Evolutionary conservation across 2,888 invertebrate species (phyloP).

Genomic region (Phasia obesa): DNA sequence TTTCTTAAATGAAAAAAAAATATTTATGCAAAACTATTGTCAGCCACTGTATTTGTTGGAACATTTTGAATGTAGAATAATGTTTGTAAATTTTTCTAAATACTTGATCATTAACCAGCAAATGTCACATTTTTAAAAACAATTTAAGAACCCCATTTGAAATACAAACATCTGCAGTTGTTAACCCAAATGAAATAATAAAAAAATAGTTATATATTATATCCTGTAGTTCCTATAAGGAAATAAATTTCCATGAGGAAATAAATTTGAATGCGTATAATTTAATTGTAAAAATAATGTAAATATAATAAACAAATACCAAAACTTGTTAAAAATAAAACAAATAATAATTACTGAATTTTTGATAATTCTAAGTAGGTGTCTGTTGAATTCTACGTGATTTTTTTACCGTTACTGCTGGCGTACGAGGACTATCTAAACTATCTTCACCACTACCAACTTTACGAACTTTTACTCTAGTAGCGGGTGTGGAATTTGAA

Average conservation of each 20-base stretch:
- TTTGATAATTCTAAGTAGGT: constrained; percentile 11
- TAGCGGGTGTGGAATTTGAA: constrained; percentile 74
- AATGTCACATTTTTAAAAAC: too few relatives aligned
- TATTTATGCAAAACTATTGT: too few relatives aligned
- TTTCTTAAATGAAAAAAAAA: too few relatives aligned
- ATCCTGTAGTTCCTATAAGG: too few relatives aligned
- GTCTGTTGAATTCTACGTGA: constrained; percentile 60
- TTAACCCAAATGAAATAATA: not conserved
- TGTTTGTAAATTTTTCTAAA: too few relatives aligned
- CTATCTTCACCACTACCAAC: constrained; percentile 71
- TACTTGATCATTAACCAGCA: too few relatives aligned
- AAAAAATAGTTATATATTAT: not conserved
- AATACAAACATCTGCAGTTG: too few relatives aligned
- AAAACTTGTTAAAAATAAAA: constrained; percentile 1
- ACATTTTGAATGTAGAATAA: too few relatives aligned
- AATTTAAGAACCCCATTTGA: too few relatives aligned
- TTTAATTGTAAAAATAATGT: not conserved
- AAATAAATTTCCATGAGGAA: not conserved
- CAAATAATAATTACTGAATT: constrained; percentile 30
- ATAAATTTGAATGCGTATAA: not conserved
- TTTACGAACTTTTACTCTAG: constrained; percentile 78
- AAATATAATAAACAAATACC: not conserved
- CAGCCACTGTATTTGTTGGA: too few relatives aligned
- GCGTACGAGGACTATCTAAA: constrained; percentile 75
- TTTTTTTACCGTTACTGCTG: constrained; percentile 77